Percentiles rank a stretch among this genome's conserved stretches.
Evolutionary conservation across 1,140 invertebrate species (phyloP).

Genomic region (Nephotettix cincticeps): DNA sequence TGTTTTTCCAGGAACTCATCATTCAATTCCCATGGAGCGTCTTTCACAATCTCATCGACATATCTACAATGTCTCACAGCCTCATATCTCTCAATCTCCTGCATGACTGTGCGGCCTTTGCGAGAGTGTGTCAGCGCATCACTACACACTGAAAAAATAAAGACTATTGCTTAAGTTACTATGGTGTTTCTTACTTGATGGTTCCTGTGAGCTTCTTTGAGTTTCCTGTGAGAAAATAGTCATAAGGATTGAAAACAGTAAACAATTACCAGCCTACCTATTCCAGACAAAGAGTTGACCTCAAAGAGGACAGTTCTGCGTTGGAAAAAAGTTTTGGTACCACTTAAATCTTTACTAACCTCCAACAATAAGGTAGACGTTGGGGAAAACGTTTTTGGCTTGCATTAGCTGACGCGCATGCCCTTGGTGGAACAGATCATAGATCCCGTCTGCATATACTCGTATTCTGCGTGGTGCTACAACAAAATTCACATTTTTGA

Average conservation of each 20-base stretch:
- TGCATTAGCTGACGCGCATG: constrained; percentile 98
- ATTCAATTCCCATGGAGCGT: constrained; percentile 93
- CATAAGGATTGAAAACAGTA: too few relatives aligned
- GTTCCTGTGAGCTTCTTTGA: too few relatives aligned
- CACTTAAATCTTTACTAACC: too few relatives aligned
- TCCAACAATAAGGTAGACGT: constrained; percentile 98
- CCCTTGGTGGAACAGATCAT: constrained; percentile 96
- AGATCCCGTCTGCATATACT: constrained; percentile 98
- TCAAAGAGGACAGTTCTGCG: too few relatives aligned
- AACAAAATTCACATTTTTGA: constrained; percentile 41
- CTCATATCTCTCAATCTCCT: constrained; percentile 89
- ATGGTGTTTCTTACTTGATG: too few relatives aligned
- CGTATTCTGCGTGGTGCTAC: constrained; percentile 74
- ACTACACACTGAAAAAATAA: constrained; percentile 79
- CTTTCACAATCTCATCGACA: constrained; percentile 94
- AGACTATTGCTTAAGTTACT: too few relatives aligned
- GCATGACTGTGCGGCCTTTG: constrained; percentile 98
- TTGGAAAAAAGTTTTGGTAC: too few relatives aligned
- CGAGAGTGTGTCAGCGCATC: constrained; percentile 85
- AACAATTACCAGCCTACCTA: too few relatives aligned
- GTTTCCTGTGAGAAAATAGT: too few relatives aligned
- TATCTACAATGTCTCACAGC: constrained; percentile 97
- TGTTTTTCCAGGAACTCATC: constrained; percentile 89
- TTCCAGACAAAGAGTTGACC: too few relatives aligned
- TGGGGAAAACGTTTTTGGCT: constrained; percentile 96